Base-by-base conservation (phyloP, 2,888 invertebrate genomes). In the Phymatocera aterrima region DNA sequence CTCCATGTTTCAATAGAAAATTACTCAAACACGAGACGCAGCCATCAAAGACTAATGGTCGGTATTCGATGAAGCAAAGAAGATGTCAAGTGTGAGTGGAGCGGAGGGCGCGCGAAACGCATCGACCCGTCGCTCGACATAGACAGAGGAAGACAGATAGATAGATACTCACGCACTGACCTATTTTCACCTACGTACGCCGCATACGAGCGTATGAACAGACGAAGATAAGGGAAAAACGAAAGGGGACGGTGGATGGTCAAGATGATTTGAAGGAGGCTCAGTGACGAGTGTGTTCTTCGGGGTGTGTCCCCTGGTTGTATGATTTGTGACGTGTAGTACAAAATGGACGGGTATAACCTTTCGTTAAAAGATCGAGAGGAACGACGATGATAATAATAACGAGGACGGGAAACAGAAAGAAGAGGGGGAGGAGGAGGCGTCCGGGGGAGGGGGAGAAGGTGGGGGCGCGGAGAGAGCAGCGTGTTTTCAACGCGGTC, bases 401-500 rank as follows among this genome's bases (percentile, higher is more conserved):
- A 46, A 37, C 65, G 75, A 31, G 77, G n/a, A 68, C 72, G 80
- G 46, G 77, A 75, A 77, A 75, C 77, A 77, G 79, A 74, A 80
- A 80, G 77, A 78, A 80, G 81, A 37, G 72, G 60, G 37, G 43
- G 65, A 75, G 79, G 72, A 79, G 40, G 65, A 31, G 31, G 48
- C n/a, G 70, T 6, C n/a, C 12, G 28, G 21, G 21, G 46, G 15
- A 15, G 70, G 51, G 5, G 34, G 72, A 34, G 54, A 57, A 57
- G 37, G 82, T 72, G 79, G 57, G 81, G 81, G 81, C 78, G 80
- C 64, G 43, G 78, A 46, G 40, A 34, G 54, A 65, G 46, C 34
- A 77, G 77, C 77, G 77, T 43, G 57, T 40, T 34, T 43, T 40
- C 81, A 82, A 82, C 82, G 84, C 79, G 83, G 87, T 86, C 37